A percentile compares a stretch with the other conserved stretches of the same genome.
These are phyloP conservation scores for Nannobrachium achirus DNA, from an alignment of 2,113 vertebrate species.

Conservation along the genomic window DNA sequence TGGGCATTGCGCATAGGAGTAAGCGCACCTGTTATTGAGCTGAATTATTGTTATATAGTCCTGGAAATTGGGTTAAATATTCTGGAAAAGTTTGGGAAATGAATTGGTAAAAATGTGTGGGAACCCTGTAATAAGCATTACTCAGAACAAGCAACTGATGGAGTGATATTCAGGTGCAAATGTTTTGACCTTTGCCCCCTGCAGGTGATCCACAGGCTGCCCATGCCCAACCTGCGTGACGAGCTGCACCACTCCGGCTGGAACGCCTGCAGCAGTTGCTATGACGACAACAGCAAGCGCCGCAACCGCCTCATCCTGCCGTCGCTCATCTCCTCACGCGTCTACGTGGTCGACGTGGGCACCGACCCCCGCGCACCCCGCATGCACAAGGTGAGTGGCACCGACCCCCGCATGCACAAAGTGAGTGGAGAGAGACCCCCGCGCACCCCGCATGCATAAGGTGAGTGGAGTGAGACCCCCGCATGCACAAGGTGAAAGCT, in stretches of 20 bases:
- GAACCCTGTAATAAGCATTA: no score
- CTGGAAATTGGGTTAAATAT: no score
- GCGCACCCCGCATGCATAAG: constrained; percentile 75
- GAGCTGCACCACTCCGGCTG: constrained; percentile 95
- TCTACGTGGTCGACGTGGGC: constrained; percentile 90
- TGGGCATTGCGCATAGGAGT: no score
- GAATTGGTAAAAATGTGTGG: no score
- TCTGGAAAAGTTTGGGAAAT: no score
- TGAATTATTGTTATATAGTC: no score
- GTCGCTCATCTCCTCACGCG: constrained; percentile 86
- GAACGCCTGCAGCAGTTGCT: constrained; percentile 97
- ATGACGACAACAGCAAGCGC: constrained; percentile 79
- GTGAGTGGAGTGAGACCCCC: no score
- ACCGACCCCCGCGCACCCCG: constrained; percentile 76
- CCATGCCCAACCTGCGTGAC: constrained; percentile 88
- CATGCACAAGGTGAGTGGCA: constrained; percentile 83
- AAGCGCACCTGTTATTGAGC: no score
- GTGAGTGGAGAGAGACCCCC: no score
- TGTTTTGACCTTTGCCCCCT: not conserved
- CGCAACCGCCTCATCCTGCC: constrained; percentile 88
- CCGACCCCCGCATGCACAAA: constrained; percentile 82
- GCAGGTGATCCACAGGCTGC: constrained; percentile 92
- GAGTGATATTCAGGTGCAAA: no score
- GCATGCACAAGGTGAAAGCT: constrained; percentile 83
- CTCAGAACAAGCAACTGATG: no score